Base-by-base conservation (phyloP, 2,113 vertebrate genomes). In the Meles meles region DNA sequence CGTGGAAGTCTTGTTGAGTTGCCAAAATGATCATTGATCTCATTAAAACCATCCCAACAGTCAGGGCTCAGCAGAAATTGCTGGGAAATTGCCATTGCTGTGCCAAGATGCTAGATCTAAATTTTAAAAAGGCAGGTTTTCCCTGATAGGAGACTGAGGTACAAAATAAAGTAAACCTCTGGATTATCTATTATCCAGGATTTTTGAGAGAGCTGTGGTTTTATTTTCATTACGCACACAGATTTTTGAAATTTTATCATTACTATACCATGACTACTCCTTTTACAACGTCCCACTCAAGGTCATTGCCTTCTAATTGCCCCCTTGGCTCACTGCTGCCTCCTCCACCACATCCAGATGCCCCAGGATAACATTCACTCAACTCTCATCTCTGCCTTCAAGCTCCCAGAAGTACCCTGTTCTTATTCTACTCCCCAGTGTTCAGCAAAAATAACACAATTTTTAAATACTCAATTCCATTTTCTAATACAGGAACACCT, bases 11-110 rank as follows among this genome's bases (percentile, higher is more conserved):
- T 79, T 84, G n/a, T 79, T 55, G 72, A 82, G 79, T 47, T 92
- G 67, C 83, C 84, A 89, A 93, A 92, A 95, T 87, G 80, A 74
- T 89, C 89, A 96, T n/a, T 42, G 44, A 71, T 74, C 79, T 96
- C 96, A 92, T 96, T 89, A 82, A 95, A 91, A 96, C 44, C 79
- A 92, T 65, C 63, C 55, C 76, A 74, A 80, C 71, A 59, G 77
- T 90, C 18, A 77, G 23, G 39, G 55, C 74, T 86, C 88, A 74
- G 88, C 23, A 80, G 72, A 95, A 92, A 87, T 27, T 89, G 90
- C 94, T 97, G 74, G 74, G 67, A 97, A 94, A 90, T 79, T n/a
- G 44, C 34, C 72, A 21, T n/a, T 17, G 57, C 6, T 27, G 2
- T 87, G 65, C 83, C 94, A 92, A 72, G 76, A 76, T 44, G n/a